phyloP scores from a whole-genome alignment of 1,140 invertebrate genomes.

The Mactra quadrangularis region DNA sequence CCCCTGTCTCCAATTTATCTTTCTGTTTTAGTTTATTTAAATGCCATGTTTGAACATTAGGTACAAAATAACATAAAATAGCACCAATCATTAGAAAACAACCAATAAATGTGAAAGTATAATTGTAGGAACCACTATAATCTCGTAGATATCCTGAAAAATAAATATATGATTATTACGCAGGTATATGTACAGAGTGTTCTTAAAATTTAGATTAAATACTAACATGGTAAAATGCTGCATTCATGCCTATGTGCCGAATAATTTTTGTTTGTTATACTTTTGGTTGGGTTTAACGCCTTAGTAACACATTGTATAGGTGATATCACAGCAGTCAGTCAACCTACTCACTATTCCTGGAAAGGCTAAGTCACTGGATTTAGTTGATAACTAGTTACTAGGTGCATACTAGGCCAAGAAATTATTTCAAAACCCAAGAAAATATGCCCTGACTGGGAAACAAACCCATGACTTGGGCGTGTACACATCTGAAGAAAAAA shows the following conservation, averaged over 20 bases:
- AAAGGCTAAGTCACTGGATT: no score
- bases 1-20: neutral
- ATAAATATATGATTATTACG: no score
- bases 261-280: neutral
- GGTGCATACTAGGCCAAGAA: neutral
- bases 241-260: neutral
- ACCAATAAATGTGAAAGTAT: conserved; percentile 30
- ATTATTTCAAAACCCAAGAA: neutral
- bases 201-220: neutral
- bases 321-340: no score
- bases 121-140: conserved; percentile 1
- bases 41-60: conserved; percentile 39
- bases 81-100: conserved; percentile 19
- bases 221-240: neutral
- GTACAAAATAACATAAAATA: conserved; percentile 26
- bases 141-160: conserved; percentile 39
- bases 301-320: no score
- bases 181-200: neutral
- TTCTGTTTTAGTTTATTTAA: neutral
- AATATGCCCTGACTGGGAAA: no score
- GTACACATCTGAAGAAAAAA: neutral
- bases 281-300: no score
- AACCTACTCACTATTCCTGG: no score
- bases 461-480: neutral
- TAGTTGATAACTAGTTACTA: no score